phyloP scores from a whole-genome alignment of 2,113 vertebrate genomes.

The Bambusicola thoracicus region DNA sequence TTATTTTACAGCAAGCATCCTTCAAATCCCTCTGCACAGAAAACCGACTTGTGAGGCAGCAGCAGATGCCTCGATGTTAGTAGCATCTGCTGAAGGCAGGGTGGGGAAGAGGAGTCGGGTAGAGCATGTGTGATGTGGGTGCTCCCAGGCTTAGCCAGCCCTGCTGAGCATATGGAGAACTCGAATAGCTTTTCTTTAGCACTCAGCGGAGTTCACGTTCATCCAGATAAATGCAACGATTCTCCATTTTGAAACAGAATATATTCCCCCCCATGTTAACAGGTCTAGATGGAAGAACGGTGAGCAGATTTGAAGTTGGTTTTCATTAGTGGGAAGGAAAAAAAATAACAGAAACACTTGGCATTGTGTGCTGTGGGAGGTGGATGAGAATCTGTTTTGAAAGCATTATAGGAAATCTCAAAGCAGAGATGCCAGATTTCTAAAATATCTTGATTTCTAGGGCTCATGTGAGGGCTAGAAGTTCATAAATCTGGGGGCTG shows the following conservation, averaged over 20 bases:
- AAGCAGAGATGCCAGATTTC: not conserved
- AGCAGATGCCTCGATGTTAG: not conserved
- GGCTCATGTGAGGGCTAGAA: not conserved
- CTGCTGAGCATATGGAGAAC: not conserved
- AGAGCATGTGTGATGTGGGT: conserved; percentile 16
- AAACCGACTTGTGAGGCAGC: not conserved
- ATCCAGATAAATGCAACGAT: not conserved
- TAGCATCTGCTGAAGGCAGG: conserved; percentile 6
- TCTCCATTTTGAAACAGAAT: not conserved
- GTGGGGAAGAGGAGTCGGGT: not conserved
- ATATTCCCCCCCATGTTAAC: not conserved
- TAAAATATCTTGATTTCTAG: not conserved
- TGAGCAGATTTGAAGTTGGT: not conserved
- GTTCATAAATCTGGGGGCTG: accelerated
- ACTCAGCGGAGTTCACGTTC: not conserved
- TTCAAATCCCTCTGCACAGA: not conserved
- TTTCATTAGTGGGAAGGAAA: not conserved
- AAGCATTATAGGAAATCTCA: not conserved
- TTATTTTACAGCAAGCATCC: not conserved
- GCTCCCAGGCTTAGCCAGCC: not conserved
- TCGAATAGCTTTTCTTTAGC: not conserved
- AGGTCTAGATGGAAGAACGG: not conserved
- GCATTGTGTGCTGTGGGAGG: not conserved
- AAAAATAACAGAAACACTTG: not conserved
- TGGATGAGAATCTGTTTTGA: not conserved